A percentile compares a stretch with the other conserved stretches of the same genome.
These are phyloP conservation scores for Trichosurus vulpecula DNA, from an alignment of 2,797 vertebrate species.

Conservation along the genomic window DNA sequence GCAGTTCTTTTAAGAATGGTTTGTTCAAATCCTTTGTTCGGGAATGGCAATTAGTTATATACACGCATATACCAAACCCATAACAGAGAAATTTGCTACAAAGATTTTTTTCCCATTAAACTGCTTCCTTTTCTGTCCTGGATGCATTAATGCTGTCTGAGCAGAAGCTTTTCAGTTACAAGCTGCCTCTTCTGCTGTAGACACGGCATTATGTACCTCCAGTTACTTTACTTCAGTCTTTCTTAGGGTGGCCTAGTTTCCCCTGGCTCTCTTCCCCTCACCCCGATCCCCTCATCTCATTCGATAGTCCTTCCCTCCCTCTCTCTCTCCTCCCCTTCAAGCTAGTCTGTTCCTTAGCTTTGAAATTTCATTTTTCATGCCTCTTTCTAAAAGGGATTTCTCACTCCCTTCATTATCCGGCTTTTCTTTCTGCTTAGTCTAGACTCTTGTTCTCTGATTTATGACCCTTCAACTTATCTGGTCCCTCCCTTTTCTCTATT, in stretches of 20 bases:
- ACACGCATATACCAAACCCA: neutral
- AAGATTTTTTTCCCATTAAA: neutral
- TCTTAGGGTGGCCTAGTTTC: neutral
- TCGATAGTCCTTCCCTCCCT: no score
- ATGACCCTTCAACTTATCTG: neutral
- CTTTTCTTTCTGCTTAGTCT: neutral
- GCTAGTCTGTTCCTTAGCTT: neutral
- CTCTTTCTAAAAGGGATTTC: neutral
- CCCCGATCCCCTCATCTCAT: no score
- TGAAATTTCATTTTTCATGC: neutral
- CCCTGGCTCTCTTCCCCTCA: neutral
- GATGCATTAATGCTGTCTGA: neutral
- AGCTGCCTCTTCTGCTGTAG: neutral
- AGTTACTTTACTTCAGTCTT: neutral
- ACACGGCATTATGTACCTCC: neutral
- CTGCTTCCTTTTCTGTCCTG: neutral
- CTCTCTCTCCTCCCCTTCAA: neutral
- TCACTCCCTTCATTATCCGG: neutral
- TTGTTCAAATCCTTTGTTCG: neutral
- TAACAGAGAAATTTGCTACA: neutral
- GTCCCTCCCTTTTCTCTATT: neutral
- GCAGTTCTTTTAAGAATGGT: neutral
- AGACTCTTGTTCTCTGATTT: no score
- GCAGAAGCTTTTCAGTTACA: neutral
- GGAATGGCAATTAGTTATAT: neutral